Evolutionary conservation across 2,113 vertebrate species (phyloP).

Genomic region (Tragulus kanchil): DNA sequence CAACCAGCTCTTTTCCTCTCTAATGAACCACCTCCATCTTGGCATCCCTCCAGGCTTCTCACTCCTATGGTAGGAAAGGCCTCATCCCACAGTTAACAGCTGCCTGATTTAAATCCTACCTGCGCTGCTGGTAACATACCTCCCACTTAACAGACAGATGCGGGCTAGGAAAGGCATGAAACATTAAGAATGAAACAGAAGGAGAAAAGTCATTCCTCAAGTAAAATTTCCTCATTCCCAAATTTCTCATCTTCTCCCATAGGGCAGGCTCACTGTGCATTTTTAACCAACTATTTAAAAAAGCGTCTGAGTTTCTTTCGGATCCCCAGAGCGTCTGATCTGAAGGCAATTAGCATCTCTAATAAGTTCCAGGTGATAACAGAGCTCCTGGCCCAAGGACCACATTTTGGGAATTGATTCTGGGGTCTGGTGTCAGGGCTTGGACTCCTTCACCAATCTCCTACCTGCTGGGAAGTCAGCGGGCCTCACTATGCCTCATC

Average conservation of each 20-base stretch:
- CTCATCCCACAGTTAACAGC: background rate
- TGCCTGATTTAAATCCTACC: slow-evolving; percentile 57
- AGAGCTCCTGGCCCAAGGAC: background rate
- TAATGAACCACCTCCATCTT: background rate
- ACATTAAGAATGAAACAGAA: background rate
- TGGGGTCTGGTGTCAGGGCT: no score
- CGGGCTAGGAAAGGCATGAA: background rate
- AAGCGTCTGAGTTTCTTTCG: no score
- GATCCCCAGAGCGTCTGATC: background rate
- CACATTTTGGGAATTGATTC: background rate
- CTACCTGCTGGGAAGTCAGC: background rate
- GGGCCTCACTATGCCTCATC: accelerated
- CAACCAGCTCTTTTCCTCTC: background rate
- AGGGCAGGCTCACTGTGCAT: background rate
- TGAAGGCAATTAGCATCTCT: background rate
- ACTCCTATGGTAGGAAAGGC: background rate
- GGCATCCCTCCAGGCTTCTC: background rate
- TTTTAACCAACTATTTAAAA: no score
- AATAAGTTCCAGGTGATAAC: background rate
- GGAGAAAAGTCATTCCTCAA: background rate
- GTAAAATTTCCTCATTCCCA: background rate
- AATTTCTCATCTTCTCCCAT: background rate
- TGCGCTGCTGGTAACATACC: background rate
- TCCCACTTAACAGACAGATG: slow-evolving; percentile 64
- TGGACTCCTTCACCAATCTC: background rate